These are phyloP conservation scores for Ostrea edulis DNA, from an alignment of 1,140 invertebrate genomes.

Conservation along the genomic window DNA sequence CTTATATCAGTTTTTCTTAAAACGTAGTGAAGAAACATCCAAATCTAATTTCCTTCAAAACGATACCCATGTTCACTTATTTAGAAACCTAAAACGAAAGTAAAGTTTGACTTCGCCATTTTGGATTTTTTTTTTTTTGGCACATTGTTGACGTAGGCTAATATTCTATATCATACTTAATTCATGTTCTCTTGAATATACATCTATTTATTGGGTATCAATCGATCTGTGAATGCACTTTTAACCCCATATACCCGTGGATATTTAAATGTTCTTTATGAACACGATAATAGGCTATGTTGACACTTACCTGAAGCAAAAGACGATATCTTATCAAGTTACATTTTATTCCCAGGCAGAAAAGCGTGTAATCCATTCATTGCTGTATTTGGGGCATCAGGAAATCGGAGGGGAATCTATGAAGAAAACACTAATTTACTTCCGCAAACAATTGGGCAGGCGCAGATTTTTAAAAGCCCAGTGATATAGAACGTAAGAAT, in stretches of 20 bases:
- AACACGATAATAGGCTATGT: neutral
- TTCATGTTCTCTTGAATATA: no score
- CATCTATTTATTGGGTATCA: neutral
- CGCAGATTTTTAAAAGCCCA: neutral
- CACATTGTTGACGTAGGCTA: neutral
- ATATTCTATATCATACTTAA: no score
- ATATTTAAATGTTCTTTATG: neutral
- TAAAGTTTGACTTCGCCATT: neutral
- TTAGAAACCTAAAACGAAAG: slow-evolving; percentile 7
- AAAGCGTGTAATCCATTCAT: neutral
- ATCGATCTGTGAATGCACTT: neutral
- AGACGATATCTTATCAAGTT: neutral
- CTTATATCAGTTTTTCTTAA: neutral
- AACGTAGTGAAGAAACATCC: neutral
- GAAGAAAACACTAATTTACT: neutral
- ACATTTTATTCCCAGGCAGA: neutral
- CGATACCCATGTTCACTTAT: neutral
- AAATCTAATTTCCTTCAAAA: neutral
- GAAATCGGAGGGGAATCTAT: neutral
- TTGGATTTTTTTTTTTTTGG: neutral
- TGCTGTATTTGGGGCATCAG: neutral
- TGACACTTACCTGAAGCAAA: neutral
- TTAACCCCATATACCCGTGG: neutral
- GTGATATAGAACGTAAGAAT: no score
- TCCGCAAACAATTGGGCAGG: neutral